Percentiles rank a stretch among this genome's conserved stretches.
These are phyloP conservation scores for Coelogynopora nodosa DNA, from an alignment of 2,888 invertebrate genomes.

Conservation along the genomic window DNA sequence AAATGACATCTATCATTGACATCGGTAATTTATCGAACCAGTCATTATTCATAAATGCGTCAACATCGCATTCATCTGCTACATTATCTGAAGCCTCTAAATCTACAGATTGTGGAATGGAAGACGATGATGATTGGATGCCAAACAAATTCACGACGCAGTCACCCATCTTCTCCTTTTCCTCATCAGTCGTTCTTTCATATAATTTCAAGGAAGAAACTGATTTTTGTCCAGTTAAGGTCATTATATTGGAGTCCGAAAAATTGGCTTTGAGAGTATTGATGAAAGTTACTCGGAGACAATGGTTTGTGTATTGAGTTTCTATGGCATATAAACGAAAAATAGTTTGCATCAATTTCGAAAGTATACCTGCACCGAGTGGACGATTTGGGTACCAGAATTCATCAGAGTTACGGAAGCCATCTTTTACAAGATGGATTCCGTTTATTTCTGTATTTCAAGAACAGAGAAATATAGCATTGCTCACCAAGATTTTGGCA, in stretches of 20 bases:
- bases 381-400: slow-evolving; percentile 27
- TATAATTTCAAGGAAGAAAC: slow-evolving; percentile 25
- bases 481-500: slow-evolving; percentile 2
- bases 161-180: not conserved
- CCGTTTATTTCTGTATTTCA: slow-evolving; percentile 2
- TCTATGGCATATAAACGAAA: slow-evolving; percentile 11
- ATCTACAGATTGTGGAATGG: slow-evolving; percentile 23
- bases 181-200: slow-evolving; percentile 11
- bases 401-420: slow-evolving; percentile 5
- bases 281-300: slow-evolving; percentile 14
- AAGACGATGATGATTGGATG: slow-evolving; percentile 24
- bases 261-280: slow-evolving; percentile 27
- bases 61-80: slow-evolving; percentile 11
- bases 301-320: slow-evolving; percentile 14
- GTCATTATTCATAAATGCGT: slow-evolving; percentile 24
- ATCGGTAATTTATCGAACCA: slow-evolving; percentile 5
- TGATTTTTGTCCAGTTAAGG: slow-evolving; percentile 18
- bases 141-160: slow-evolving; percentile 20
- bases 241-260: slow-evolving; percentile 25
- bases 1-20: slow-evolving; percentile 18
- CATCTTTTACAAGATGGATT: slow-evolving; percentile 19
- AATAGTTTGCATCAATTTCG: not conserved
- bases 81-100: slow-evolving; percentile 7
- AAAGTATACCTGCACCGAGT: slow-evolving; percentile 15
- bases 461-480: slow-evolving; percentile 13